Conservation (phyloP, 2,888 invertebrate species). For the Orthosia cruda region DNA sequence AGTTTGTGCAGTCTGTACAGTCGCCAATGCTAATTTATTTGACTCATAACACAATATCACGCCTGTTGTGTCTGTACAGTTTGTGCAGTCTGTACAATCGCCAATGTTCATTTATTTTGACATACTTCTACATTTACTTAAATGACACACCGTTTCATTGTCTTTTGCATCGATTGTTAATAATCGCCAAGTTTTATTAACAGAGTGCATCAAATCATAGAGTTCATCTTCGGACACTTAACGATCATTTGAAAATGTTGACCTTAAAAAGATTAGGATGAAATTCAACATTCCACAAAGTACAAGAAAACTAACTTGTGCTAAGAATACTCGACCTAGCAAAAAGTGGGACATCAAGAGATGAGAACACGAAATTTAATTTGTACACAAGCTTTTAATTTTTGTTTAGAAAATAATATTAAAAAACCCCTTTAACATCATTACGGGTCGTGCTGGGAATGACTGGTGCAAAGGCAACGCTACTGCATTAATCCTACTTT, state of each 20-base stretch:
- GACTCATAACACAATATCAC: no score
- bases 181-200: no score
- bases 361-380: background rate
- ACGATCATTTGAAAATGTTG: background rate
- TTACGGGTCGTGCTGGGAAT: background rate
- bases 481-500: no score
- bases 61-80: no score
- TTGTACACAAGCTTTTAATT: constrained; percentile 10
- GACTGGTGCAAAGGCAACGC: background rate
- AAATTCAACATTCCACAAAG: background rate
- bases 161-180: no score
- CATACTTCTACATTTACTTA: no score
- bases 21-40: no score
- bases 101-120: no score
- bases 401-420: constrained; percentile 11
- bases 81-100: no score
- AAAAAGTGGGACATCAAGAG: background rate
- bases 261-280: background rate
- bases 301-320: background rate
- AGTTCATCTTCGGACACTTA: background rate
- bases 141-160: no score
- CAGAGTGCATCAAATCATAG: background rate
- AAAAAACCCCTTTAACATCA: constrained; percentile 13
- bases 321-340: background rate
- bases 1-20: no score